Base-by-base conservation (phyloP, 2,113 vertebrate species). In the Stictonetta naevosa region DNA sequence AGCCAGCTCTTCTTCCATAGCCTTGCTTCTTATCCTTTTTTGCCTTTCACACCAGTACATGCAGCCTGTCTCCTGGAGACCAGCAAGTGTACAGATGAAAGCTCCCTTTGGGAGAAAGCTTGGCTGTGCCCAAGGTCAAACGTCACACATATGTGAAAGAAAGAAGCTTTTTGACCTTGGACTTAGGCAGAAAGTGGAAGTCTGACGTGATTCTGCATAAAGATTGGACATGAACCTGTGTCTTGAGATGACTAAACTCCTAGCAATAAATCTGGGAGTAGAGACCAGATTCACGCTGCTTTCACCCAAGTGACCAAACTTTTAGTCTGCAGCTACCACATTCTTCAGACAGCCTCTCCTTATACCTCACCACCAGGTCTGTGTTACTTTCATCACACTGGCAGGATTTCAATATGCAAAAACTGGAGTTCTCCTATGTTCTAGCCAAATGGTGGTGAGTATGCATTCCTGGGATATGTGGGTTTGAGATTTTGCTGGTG, bases 391-490 rank as follows among this genome's bases (percentile, higher is more conserved):
- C 60, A 71, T 19, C 33, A 48, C 1, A 1, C 6, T 71, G 17
- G 11, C 3, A 26, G 34, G 21, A 42, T 83, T 55, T 78, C 40
- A 48, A 2, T 3, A 75, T 13, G 26, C 56, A 92, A 93, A 88
- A 33, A 0, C 4, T 67, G 28, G 18, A 63, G 5, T 26, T 75
- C 6, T 8, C 17, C 3, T 20, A 20, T 6, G 7, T 42, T 3
- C 50, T 62, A 71, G 22, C 2, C 7, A 33, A n/a, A 50, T 1
- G 0, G 3, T 75, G 8, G 11, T 4, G 2, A 53, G 14, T 0
- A 0, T 38, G 26, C 13, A 18, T 13, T 48, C 68, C n/a, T 50
- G 73, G 50, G 36, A 72, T 31, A 40, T 7, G 13, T 8, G 15
- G 5, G 17, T 44, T 76, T 67, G 58, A 83, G 59, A 3, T 48